Evolutionary conservation across 2,888 invertebrate genomes (phyloP).

Genomic region (Flexamia atlantica): DNA sequence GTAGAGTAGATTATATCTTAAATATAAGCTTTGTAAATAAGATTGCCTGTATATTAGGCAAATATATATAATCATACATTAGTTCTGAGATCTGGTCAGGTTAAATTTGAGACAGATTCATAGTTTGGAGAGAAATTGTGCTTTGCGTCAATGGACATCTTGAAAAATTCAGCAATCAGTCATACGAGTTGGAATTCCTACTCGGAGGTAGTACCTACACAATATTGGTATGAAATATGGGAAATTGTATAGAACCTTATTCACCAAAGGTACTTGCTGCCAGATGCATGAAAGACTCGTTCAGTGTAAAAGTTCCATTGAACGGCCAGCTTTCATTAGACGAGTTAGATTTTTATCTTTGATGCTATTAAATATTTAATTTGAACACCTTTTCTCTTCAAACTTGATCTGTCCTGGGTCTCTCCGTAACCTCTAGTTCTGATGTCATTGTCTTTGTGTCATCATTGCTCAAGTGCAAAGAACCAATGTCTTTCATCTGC

Average conservation of each 20-base stretch:
- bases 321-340: too few species aligned
- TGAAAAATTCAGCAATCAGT: too few species aligned
- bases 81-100: conserved; percentile 30
- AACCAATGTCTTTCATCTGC: conserved; percentile 60
- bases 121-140: conserved; percentile 4
- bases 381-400: conserved; percentile 9
- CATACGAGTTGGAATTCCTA: too few species aligned
- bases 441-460: conserved; percentile 29
- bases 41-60: conserved; percentile 13
- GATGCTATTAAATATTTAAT: too few species aligned
- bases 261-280: too few species aligned
- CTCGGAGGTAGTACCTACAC: too few species aligned
- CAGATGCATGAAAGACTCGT: too few species aligned
- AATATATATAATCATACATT: conserved; percentile 41
- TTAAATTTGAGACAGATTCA: neutral
- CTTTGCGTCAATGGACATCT: neutral
- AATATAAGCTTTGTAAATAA: conserved; percentile 25
- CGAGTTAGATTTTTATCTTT: too few species aligned
- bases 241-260: too few species aligned
- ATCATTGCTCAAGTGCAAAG: conserved; percentile 48
- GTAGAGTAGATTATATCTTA: conserved; percentile 44
- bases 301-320: too few species aligned
- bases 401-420: conserved; percentile 23
- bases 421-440: conserved; percentile 37
- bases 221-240: too few species aligned